phyloP scores from a whole-genome alignment of 92 coral and sea anemone species.

The Meandrina meandrites region DNA sequence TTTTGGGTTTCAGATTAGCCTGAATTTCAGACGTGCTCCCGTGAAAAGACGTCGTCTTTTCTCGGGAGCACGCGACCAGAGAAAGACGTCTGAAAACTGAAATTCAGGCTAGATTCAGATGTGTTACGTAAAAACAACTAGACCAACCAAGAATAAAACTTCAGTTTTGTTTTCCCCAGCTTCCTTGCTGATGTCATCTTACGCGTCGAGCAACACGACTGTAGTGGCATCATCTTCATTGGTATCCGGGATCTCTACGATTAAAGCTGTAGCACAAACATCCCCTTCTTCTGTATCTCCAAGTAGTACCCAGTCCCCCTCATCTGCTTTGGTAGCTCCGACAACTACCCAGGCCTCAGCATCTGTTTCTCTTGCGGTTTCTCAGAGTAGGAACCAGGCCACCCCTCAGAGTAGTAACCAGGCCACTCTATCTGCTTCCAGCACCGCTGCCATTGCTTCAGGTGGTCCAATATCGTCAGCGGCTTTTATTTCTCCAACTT shows the following conservation, averaged over 20 bases:
- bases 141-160: neutral
- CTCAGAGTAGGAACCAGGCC: neutral
- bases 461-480: neutral
- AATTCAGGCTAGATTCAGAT: too few species aligned
- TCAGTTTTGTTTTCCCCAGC: neutral
- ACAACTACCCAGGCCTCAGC: neutral
- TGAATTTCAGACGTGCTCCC: too few species aligned
- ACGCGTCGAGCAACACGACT: neutral
- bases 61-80: too few species aligned
- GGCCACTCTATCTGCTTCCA: neutral
- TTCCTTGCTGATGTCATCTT: neutral
- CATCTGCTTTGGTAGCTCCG: neutral
- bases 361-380: neutral
- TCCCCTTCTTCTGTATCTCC: neutral
- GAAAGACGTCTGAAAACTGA: too few species aligned
- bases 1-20: too few species aligned
- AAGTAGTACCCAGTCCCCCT: neutral
- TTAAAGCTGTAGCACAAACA: neutral
- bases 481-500: neutral
- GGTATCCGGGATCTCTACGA: neutral
- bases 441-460: neutral
- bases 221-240: neutral
- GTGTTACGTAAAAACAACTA: too few species aligned
- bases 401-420: neutral
- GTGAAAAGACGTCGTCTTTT: too few species aligned